Conservation (phyloP, 2,797 vertebrate genomes). For the Pempheris klunzingeri region DNA sequence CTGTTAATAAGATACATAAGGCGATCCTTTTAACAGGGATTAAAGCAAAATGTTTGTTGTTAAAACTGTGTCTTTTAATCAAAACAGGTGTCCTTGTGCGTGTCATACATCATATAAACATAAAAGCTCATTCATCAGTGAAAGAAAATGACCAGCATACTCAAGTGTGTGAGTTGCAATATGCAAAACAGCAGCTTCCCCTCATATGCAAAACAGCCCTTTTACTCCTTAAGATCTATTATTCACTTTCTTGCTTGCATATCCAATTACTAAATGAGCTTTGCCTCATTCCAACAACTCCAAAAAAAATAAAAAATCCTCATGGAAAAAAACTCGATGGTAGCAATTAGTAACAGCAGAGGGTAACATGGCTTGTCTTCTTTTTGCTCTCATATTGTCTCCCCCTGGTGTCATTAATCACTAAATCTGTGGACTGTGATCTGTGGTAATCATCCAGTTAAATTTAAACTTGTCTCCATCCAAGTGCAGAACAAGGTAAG, state of each 20-base stretch:
- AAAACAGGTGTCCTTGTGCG: constrained; percentile 69
- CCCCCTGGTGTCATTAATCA: constrained; percentile 71
- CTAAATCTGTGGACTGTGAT: constrained; percentile 59
- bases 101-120: constrained; percentile 68
- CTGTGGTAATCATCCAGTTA: constrained; percentile 52
- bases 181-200: constrained; percentile 77
- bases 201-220: constrained; percentile 79
- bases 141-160: constrained; percentile 76
- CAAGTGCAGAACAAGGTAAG: constrained; percentile 18
- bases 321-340: constrained; percentile 61
- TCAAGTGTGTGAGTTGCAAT: constrained; percentile 69
- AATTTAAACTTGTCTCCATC: constrained; percentile 35
- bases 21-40: constrained; percentile 60
- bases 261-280: constrained; percentile 82
- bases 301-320: constrained; percentile 48
- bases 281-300: constrained; percentile 77
- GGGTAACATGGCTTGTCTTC: constrained; percentile 72
- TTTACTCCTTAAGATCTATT: constrained; percentile 81
- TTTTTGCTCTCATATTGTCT: constrained; percentile 70
- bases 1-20: constrained; percentile 57
- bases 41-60: constrained; percentile 54
- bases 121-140: constrained; percentile 76
- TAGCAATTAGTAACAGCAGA: constrained; percentile 82
- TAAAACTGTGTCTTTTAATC: constrained; percentile 60
- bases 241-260: constrained; percentile 81